Conservation (phyloP, 2,113 vertebrate genomes). For the Protobothrops flavoviridis region DNA sequence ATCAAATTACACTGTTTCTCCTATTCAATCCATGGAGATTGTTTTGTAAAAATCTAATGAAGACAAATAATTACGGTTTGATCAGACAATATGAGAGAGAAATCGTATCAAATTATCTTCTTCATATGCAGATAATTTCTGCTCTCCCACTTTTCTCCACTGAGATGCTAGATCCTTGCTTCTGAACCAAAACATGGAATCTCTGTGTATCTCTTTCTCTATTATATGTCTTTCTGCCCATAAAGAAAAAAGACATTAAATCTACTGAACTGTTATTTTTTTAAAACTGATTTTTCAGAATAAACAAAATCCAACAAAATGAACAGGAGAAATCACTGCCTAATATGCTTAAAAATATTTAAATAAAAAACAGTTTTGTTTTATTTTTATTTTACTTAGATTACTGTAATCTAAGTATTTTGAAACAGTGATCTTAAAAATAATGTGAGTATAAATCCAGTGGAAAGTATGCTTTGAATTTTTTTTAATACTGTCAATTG, state of each 20-base stretch:
- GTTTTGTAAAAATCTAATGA: neutral
- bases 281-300: neutral
- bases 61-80: neutral
- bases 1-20: neutral
- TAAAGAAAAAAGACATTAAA: neutral
- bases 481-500: conserved; percentile 29
- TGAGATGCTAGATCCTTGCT: neutral
- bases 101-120: neutral
- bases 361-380: neutral
- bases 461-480: neutral
- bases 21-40: neutral
- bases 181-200: neutral
- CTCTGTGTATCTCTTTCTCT: neutral
- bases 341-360: neutral
- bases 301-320: neutral
- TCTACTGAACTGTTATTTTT: neutral
- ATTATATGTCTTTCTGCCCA: neutral
- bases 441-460: conserved; percentile 11
- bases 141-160: neutral
- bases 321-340: neutral
- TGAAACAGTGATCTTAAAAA: neutral
- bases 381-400: neutral
- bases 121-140: neutral
- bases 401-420: neutral
- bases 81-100: neutral